These are phyloP conservation scores for Pseudanteris insignis DNA, from an alignment of 2,888 invertebrate species.

Conservation along the genomic window DNA sequence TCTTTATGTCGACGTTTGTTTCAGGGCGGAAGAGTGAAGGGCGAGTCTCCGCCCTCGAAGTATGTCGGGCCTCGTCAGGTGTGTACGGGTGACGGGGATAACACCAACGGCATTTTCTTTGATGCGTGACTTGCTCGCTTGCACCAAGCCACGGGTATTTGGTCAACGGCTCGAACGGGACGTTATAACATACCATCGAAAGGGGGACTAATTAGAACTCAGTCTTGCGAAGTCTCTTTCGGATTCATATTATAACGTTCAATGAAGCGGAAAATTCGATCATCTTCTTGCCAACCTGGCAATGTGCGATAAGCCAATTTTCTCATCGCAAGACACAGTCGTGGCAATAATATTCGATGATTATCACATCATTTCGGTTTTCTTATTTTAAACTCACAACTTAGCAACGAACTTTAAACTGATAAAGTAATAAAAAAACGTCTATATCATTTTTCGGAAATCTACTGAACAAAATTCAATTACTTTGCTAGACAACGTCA, in stretches of 20 bases:
- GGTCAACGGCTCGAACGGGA: constrained; percentile 14
- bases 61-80: constrained; percentile 35
- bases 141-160: constrained; percentile 16
- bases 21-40: constrained; percentile 51
- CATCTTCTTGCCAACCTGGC: too few relatives aligned
- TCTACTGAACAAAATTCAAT: too few relatives aligned
- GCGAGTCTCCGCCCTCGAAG: constrained; percentile 49
- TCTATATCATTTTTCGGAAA: too few relatives aligned
- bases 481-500: too few relatives aligned
- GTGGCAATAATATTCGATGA: too few relatives aligned
- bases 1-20: constrained; percentile 47
- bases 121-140: constrained; percentile 22
- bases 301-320: background rate
- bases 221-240: constrained; percentile 9
- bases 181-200: constrained; percentile 3
- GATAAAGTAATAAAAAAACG: too few relatives aligned
- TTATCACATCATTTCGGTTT: too few relatives aligned
- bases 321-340: too few relatives aligned
- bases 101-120: constrained; percentile 30
- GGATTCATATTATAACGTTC: constrained; percentile 9
- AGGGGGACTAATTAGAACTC: constrained; percentile 9
- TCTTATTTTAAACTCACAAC: too few relatives aligned
- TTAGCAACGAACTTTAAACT: too few relatives aligned
- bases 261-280: constrained; percentile 19
- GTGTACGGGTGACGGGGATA: constrained; percentile 11